phyloP scores from a whole-genome alignment of 2,113 vertebrate genomes.

The Bufo gargarizans region DNA sequence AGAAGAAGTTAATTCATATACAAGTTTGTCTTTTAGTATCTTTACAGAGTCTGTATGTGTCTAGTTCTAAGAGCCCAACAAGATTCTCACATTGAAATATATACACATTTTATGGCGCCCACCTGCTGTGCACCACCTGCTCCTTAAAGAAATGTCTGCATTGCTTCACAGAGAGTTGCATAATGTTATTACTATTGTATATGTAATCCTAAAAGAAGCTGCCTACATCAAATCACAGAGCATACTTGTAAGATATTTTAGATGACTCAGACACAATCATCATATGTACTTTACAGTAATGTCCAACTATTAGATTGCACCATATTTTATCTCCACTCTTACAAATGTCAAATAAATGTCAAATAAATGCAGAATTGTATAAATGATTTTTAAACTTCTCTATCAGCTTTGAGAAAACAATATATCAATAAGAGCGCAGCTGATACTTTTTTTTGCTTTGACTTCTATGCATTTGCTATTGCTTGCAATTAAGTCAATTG shows the following conservation, averaged over 20 bases:
- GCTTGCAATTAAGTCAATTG: slow-evolving; percentile 24
- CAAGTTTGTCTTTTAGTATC: background rate
- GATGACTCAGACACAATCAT: slow-evolving; percentile 6
- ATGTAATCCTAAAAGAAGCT: slow-evolving; percentile 39
- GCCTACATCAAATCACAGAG: slow-evolving; percentile 38
- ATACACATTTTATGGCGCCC: slow-evolving; percentile 28
- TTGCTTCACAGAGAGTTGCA: slow-evolving; percentile 28
- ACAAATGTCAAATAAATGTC: slow-evolving; percentile 15
- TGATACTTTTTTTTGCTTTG: background rate
- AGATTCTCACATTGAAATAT: slow-evolving; percentile 25
- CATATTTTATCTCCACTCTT: slow-evolving; percentile 42
- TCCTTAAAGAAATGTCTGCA: slow-evolving; percentile 39
- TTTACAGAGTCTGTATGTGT: background rate
- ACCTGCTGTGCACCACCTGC: slow-evolving; percentile 55
- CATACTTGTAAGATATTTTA: slow-evolving; percentile 11
- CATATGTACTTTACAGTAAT: slow-evolving; percentile 19
- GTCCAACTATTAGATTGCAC: slow-evolving; percentile 29
- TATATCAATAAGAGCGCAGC: slow-evolving; percentile 6
- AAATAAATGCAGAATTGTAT: slow-evolving; percentile 39
- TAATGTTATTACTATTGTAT: slow-evolving; percentile 40
- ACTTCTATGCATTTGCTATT: background rate
- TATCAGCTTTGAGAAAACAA: slow-evolving; percentile 10
- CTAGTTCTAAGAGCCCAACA: slow-evolving; percentile 29
- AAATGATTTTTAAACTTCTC: slow-evolving; percentile 22
- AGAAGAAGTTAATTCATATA: background rate